Conservation (phyloP, 2,888 invertebrate genomes). For the Scaptomyza parva region DNA sequence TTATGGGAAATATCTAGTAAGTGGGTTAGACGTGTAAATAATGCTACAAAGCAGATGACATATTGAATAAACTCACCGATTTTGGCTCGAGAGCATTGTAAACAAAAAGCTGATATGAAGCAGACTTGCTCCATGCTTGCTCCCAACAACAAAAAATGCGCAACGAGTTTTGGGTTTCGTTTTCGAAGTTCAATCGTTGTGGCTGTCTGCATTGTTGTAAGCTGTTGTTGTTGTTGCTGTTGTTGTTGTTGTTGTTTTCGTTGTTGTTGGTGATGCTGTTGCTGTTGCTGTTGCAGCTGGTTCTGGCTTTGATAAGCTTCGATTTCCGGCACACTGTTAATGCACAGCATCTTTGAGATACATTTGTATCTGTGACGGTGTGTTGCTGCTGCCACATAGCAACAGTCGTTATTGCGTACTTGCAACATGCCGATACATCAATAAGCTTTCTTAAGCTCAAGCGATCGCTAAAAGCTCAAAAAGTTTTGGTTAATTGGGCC, state of each 20-base stretch:
- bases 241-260: conserved; percentile 10
- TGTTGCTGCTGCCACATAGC: conserved; percentile 4
- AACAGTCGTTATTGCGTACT: neutral
- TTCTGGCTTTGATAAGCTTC: conserved; percentile 53
- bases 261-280: conserved; percentile 14
- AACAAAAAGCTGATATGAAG: conserved; percentile 59
- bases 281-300: conserved; percentile 23
- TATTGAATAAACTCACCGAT: neutral
- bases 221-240: conserved; percentile 8
- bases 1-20: too few species aligned
- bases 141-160: conserved; percentile 43
- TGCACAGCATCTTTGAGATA: conserved; percentile 50
- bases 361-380: conserved; percentile 47
- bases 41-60: neutral
- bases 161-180: conserved; percentile 64
- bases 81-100: conserved; percentile 18
- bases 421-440: neutral
- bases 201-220: conserved; percentile 32
- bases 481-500: too few species aligned
- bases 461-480: neutral
- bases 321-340: conserved; percentile 56
- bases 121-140: conserved; percentile 50
- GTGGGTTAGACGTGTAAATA: neutral
- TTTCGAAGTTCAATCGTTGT: conserved; percentile 52
- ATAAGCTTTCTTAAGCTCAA: neutral